phyloP scores from a whole-genome alignment of 2,888 invertebrate species.

The Watsonalla cultraria region DNA sequence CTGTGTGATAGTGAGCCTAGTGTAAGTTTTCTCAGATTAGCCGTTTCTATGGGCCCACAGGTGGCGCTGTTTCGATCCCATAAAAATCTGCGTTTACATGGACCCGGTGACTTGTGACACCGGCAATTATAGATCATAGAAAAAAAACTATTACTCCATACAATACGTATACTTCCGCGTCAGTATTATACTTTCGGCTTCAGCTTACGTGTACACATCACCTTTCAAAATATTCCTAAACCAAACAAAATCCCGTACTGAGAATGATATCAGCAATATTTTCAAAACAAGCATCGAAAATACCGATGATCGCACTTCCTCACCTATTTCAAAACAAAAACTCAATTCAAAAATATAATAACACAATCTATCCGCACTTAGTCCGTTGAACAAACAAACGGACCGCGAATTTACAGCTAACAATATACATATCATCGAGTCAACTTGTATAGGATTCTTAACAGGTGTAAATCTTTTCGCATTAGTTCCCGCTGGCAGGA shows the following conservation, averaged over 20 bases:
- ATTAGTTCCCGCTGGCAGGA: slow-evolving; percentile 29
- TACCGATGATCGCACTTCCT: neutral
- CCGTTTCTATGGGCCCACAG: no score
- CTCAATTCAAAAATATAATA: neutral
- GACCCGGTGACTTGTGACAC: no score
- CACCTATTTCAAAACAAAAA: neutral
- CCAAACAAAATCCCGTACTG: neutral
- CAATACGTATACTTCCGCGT: no score
- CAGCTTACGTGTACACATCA: neutral
- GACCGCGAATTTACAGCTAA: neutral
- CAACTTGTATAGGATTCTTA: slow-evolving; percentile 5
- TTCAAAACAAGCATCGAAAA: neutral
- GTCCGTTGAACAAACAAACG: neutral
- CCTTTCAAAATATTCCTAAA: neutral
- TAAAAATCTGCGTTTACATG: no score
- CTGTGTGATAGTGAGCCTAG: no score
- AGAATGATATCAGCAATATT: neutral
- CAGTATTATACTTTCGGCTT: neutral
- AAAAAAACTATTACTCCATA: no score
- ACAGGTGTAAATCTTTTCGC: slow-evolving; percentile 20
- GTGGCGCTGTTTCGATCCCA: no score
- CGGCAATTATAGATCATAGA: no score
- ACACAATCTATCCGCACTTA: neutral
- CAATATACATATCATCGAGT: slow-evolving; percentile 1
- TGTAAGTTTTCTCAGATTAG: no score